These are phyloP conservation scores for Karalla daura DNA, from an alignment of 2,797 vertebrate species.

Conservation along the genomic window DNA sequence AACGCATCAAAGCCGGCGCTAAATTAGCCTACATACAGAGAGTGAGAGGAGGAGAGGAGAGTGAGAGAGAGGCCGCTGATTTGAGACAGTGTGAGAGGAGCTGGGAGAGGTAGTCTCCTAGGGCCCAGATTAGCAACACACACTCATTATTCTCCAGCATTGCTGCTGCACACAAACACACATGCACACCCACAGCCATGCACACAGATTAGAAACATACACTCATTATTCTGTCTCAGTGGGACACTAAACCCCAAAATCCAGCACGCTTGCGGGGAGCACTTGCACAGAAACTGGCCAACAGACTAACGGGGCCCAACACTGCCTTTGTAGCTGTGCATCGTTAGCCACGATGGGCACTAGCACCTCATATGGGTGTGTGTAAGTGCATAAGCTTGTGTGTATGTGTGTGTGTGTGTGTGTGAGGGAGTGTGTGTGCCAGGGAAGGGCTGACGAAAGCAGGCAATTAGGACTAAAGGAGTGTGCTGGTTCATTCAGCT, in stretches of 20 bases:
- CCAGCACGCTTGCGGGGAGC: slow-evolving; percentile 80
- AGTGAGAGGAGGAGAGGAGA: slow-evolving; percentile 68
- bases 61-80: slow-evolving; percentile 75
- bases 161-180: slow-evolving; percentile 73
- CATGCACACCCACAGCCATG: slow-evolving; percentile 60
- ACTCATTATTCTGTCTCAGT: slow-evolving; percentile 89
- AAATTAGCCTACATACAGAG: slow-evolving; percentile 86
- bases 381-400: background rate
- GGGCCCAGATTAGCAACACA: slow-evolving; percentile 89
- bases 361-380: slow-evolving; percentile 59
- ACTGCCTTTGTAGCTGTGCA: slow-evolving; percentile 80
- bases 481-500: slow-evolving; percentile 74
- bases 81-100: slow-evolving; percentile 84
- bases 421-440: slow-evolving; percentile 29
- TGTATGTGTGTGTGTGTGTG: slow-evolving; percentile 26
- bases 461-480: slow-evolving; percentile 81
- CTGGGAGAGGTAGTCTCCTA: slow-evolving; percentile 83
- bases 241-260: slow-evolving; percentile 88
- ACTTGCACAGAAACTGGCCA: slow-evolving; percentile 78
- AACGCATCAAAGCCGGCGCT: slow-evolving; percentile 86
- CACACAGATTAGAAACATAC: slow-evolving; percentile 88
- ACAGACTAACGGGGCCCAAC: slow-evolving; percentile 63
- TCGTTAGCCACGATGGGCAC: slow-evolving; percentile 73
- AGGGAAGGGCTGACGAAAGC: slow-evolving; percentile 72
- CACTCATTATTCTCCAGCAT: slow-evolving; percentile 76